Percentiles rank a stretch among this genome's conserved stretches.
Conservation (phyloP, 2,888 invertebrate species). For the Dromius quadrimaculatus region DNA sequence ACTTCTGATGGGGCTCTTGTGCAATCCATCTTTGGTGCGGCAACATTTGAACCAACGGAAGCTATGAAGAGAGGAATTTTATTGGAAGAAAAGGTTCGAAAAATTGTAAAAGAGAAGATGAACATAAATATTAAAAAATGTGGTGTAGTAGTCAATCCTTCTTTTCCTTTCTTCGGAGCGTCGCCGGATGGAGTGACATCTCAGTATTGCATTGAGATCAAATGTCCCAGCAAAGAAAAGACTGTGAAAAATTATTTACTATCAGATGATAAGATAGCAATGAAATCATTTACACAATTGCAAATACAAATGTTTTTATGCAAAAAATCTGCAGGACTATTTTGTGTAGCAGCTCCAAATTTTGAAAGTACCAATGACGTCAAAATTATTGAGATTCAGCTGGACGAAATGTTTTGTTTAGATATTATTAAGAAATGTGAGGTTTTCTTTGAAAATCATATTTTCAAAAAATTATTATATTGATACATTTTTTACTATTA, state of each 20-base stretch:
- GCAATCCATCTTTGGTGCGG: too few species aligned
- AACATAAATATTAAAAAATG: conserved; percentile 8
- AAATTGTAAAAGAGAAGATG: not conserved
- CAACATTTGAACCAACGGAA: too few species aligned
- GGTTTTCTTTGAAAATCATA: not conserved
- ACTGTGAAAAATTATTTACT: not conserved
- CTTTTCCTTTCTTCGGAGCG: not conserved
- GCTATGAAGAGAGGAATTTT: too few species aligned
- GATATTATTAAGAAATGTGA: conserved; percentile 11
- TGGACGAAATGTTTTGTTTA: conserved; percentile 44
- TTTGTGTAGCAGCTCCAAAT: conserved; percentile 54
- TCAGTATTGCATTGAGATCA: not conserved
- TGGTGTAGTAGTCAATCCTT: not conserved
- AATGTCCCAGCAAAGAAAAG: not conserved
- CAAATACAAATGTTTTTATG: conserved; percentile 56
- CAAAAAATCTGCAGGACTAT: conserved; percentile 47
- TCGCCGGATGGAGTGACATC: conserved; percentile 5
- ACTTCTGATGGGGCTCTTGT: not conserved
- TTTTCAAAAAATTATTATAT: conserved; percentile 20
- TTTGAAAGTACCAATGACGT: conserved; percentile 52
- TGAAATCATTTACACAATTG: conserved; percentile 49
- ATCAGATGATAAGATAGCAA: not conserved
- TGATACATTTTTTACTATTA: conserved; percentile 12
- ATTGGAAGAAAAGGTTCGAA: not conserved
- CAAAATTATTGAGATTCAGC: conserved; percentile 45